Evolutionary conservation across 1,140 invertebrate genomes (phyloP).

Genomic region (Camponotus pennsylvanicus): DNA sequence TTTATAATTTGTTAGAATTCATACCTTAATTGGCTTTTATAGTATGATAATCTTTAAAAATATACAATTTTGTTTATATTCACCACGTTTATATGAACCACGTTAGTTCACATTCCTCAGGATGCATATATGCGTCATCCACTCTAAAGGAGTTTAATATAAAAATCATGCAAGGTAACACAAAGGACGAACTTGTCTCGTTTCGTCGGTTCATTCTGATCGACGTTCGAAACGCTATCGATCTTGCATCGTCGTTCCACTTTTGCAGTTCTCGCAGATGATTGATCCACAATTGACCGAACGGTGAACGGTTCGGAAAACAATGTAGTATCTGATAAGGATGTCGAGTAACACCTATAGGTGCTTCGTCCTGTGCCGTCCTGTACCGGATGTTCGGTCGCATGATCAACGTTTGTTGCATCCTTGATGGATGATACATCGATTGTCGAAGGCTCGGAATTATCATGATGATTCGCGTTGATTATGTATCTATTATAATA

Average conservation of each 20-base stretch:
- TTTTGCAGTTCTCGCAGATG: conserved; percentile 2
- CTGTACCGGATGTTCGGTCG: conserved; percentile 23
- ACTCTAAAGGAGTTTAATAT: background rate
- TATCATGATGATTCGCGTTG: background rate
- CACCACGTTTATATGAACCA: too few species aligned
- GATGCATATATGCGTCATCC: too few species aligned
- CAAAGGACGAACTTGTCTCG: conserved; percentile 13
- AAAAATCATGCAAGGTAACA: background rate
- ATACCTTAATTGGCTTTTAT: too few species aligned
- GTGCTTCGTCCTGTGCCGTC: conserved; percentile 43
- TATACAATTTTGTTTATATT: too few species aligned
- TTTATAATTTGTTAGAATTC: too few species aligned
- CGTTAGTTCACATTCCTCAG: too few species aligned
- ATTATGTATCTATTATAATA: background rate
- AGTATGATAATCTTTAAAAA: too few species aligned
- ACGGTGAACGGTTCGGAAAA: conserved; percentile 12
- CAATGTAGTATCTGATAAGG: conserved; percentile 7
- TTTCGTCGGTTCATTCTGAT: background rate
- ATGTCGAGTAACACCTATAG: conserved; percentile 70
- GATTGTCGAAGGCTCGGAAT: conserved; percentile 39
- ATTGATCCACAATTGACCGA: conserved; percentile 24
- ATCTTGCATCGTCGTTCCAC: conserved; percentile 71
- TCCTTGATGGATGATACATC: background rate
- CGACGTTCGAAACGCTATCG: background rate
- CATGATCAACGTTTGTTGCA: conserved; percentile 15